phyloP scores from a whole-genome alignment of 2,888 invertebrate species.

The Linyphia triangularis region DNA sequence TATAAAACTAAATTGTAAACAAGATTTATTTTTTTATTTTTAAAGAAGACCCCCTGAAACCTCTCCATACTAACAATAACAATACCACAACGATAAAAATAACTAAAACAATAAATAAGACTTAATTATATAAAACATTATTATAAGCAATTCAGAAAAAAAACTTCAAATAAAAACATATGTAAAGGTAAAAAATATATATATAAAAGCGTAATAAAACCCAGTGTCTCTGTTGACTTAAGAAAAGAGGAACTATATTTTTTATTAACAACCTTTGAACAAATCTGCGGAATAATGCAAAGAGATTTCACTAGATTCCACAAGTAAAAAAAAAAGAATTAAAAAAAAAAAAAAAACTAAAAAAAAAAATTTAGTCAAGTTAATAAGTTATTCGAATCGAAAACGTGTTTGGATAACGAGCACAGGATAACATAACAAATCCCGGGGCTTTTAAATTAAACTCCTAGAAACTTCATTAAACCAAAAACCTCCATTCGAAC shows the following conservation, averaged over 20 bases:
- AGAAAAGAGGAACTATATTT: not conserved
- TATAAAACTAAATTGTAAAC: too few species aligned
- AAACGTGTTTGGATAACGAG: not conserved
- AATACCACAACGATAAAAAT: too few species aligned
- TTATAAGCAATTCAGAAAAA: too few species aligned
- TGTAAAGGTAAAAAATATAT: too few species aligned
- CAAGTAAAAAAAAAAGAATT: not conserved
- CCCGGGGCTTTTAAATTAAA: not conserved
- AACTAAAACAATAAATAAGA: too few species aligned
- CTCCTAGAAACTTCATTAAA: not conserved
- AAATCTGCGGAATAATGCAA: not conserved
- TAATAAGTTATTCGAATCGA: slow-evolving; percentile 3
- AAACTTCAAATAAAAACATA: too few species aligned
- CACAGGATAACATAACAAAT: not conserved
- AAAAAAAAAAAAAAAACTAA: not conserved
- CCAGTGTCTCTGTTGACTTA: not conserved
- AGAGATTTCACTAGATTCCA: not conserved
- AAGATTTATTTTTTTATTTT: too few species aligned
- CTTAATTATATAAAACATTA: too few species aligned
- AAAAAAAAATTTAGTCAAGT: not conserved
- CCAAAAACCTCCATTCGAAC: not conserved
- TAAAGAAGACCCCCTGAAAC: too few species aligned
- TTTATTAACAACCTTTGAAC: not conserved
- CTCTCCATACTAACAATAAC: too few species aligned
- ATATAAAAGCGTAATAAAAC: too few species aligned